These are phyloP conservation scores for Epizoanthus stellaris DNA, from an alignment of 92 coral and sea anemone genomes.

Conservation along the genomic window DNA sequence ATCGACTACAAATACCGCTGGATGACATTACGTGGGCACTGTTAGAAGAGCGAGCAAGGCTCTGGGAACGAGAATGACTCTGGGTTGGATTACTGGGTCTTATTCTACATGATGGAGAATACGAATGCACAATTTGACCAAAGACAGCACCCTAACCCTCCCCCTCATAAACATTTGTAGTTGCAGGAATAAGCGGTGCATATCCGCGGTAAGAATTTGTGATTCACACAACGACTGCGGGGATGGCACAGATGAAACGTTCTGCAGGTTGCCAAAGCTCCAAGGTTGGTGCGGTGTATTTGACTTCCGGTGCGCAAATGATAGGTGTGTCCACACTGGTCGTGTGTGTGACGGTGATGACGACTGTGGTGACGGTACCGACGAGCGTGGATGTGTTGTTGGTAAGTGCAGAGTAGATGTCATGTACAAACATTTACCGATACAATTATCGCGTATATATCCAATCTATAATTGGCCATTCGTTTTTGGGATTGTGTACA, in stretches of 20 bases:
- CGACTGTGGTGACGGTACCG: slow-evolving; percentile 69
- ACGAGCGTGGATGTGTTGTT: slow-evolving; percentile 64
- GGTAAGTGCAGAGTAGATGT: slow-evolving; percentile 3
- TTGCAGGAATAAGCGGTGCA: slow-evolving; percentile 59
- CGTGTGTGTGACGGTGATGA: slow-evolving; percentile 62
- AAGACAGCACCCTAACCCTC: too few relatives aligned
- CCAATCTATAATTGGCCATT: too few relatives aligned
- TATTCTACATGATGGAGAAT: too few relatives aligned
- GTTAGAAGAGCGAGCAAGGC: too few relatives aligned
- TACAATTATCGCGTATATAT: too few relatives aligned
- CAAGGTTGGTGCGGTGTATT: slow-evolving; percentile 68
- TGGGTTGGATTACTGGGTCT: too few relatives aligned
- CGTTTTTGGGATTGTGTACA: too few relatives aligned
- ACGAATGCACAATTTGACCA: too few relatives aligned
- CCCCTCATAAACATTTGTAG: not conserved
- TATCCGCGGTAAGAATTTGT: slow-evolving; percentile 53
- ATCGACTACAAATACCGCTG: too few relatives aligned
- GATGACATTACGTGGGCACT: too few relatives aligned
- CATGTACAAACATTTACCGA: too few relatives aligned
- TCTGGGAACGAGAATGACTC: too few relatives aligned
- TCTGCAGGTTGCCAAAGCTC: slow-evolving; percentile 47
- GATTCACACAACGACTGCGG: slow-evolving; percentile 78
- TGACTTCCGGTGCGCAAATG: slow-evolving; percentile 68
- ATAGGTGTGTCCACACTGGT: slow-evolving; percentile 43
- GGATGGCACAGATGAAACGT: slow-evolving; percentile 76